Evolutionary conservation across 2,888 invertebrate species (phyloP).

Genomic region (Syrphus vitripennis): DNA sequence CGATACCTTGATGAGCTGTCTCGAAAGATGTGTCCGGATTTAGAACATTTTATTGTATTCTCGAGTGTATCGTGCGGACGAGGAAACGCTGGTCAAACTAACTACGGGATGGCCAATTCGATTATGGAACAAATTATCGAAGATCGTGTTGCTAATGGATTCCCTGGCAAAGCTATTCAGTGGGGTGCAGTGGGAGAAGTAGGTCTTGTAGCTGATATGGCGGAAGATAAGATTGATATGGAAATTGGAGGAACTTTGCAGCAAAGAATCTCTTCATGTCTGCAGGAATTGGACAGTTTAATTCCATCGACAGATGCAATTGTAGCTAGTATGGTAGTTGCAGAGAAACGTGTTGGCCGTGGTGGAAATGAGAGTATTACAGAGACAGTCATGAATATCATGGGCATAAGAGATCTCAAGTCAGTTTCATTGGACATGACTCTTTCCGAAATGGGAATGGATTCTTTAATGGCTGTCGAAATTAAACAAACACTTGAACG

Average conservation of each 20-base stretch:
- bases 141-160: slow-evolving; percentile 85
- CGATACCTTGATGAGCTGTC: slow-evolving; percentile 87
- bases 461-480: slow-evolving; percentile 98
- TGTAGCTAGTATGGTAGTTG: slow-evolving; percentile 92
- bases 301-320: slow-evolving; percentile 87
- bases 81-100: slow-evolving; percentile 93
- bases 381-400: slow-evolving; percentile 87
- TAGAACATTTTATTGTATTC: slow-evolving; percentile 92
- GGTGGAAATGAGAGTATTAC: slow-evolving; percentile 86
- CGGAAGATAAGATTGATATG: slow-evolving; percentile 86
- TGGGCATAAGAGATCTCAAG: slow-evolving; percentile 87
- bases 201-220: slow-evolving; percentile 90
- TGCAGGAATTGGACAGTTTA: slow-evolving; percentile 88
- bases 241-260: slow-evolving; percentile 91
- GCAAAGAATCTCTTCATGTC: slow-evolving; percentile 91
- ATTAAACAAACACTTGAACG: slow-evolving; percentile 95
- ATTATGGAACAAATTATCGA: slow-evolving; percentile 95
- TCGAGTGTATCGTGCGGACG: slow-evolving; percentile 95
- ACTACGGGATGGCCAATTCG: slow-evolving; percentile 94
- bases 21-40: slow-evolving; percentile 83
- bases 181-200: slow-evolving; percentile 97
- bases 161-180: slow-evolving; percentile 92
- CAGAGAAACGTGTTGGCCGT: slow-evolving; percentile 87
- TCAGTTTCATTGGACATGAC: slow-evolving; percentile 87
- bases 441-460: slow-evolving; percentile 96